Evolutionary conservation across 64 coral and sea anemone genomes (phyloP).

Genomic region (Cladopsammia gracilis): DNA sequence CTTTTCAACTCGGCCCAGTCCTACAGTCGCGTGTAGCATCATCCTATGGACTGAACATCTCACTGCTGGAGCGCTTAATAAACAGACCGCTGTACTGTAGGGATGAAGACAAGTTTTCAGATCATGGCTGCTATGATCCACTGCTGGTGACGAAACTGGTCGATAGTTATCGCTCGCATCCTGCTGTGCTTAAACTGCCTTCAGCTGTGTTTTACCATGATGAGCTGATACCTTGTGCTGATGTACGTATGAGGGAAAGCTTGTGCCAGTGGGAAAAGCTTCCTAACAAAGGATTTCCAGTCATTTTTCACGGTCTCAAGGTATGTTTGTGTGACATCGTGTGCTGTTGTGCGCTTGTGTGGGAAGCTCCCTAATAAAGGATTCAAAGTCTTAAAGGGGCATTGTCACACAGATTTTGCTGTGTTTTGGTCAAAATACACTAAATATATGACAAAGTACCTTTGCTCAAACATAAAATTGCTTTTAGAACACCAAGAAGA

Average conservation of each 20-base stretch:
- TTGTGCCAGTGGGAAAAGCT: constrained; percentile 80
- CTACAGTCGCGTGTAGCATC: constrained; percentile 82
- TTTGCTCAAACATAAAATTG: too few relatives aligned
- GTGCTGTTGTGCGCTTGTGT: too few relatives aligned
- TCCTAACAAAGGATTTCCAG: constrained; percentile 75
- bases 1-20: constrained; percentile 92
- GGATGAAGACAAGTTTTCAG: constrained; percentile 79
- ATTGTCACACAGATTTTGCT: too few relatives aligned
- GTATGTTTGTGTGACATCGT: not conserved
- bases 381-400: too few relatives aligned
- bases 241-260: constrained; percentile 74
- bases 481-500: too few relatives aligned
- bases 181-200: constrained; percentile 71
- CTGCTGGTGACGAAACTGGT: constrained; percentile 92
- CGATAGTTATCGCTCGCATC: constrained; percentile 96
- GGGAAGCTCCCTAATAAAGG: too few relatives aligned
- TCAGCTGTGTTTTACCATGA: constrained; percentile 90
- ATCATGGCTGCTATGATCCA: constrained; percentile 98
- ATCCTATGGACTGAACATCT: constrained; percentile 85
- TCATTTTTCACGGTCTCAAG: constrained; percentile 94
- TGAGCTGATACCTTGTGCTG: constrained; percentile 79
- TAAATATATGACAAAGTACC: too few relatives aligned
- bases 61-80: constrained; percentile 94
- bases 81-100: constrained; percentile 73
- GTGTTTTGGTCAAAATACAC: too few relatives aligned